Evolutionary conservation across 2,888 invertebrate genomes (phyloP), one percentile per base, ranked within the genome.

Genomic region (Epirrhoe tristata): DNA sequence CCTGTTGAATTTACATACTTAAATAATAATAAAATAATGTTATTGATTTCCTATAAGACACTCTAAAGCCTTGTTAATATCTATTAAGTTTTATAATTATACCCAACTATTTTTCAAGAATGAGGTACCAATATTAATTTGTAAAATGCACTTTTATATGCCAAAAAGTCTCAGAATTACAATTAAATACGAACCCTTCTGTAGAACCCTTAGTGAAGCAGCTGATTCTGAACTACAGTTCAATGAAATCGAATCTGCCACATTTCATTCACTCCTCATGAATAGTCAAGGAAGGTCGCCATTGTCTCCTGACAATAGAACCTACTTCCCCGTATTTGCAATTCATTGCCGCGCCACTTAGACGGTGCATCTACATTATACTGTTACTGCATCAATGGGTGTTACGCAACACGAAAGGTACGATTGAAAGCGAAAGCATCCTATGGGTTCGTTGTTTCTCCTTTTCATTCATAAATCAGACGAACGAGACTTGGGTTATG

Each of bases 191-290:
- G 24, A 24, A 24, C 24, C 24, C 24, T 2, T 24, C 1, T 24
- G 24, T 24, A 24, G 24, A 24, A 24, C 1, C n/a, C 8, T 36
- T 12, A 56, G 39, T 12, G 43, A 43, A 39, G 14, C n/a, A 57
- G 32, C 52, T 58, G 46, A 16, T 3, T 14, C 31, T 6, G 46
- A 16, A 5, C 31, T 0, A 58, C 12, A 43, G 60, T 58, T 69
- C 67, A 69, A 72, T 60, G 69, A 66, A 65, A 71, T 57, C 63
- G 58, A 71, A 62, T 65, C 61, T 65, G 63, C 51, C 59, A 66
- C 69, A 70, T 58, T 71, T 74, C 77, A 81, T 81, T 82, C 77
- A 71, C 73, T 63, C 63, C 76, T 80, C 78, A 81, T 83, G 80
- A 80, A 73, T 83, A 83, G 80, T 81, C 78, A 83, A 74, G 67